Evolutionary conservation across 2,888 invertebrate genomes (phyloP).

Genomic region (Leucoma salicis): DNA sequence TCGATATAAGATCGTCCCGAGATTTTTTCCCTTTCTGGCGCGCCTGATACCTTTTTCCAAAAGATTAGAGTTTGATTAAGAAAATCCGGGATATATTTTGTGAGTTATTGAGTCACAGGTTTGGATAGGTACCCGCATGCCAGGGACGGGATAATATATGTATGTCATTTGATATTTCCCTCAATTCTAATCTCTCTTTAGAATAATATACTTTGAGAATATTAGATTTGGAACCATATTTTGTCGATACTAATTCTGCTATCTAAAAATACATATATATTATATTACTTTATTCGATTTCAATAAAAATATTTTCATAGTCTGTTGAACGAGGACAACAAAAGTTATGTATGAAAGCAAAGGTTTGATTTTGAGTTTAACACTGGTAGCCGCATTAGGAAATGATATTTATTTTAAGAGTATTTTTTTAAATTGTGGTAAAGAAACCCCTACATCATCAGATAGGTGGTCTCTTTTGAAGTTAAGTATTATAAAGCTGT

Average conservation of each 20-base stretch:
- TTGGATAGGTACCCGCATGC: constrained; percentile 8
- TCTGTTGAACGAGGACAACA: no score
- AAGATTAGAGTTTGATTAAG: constrained; percentile 41
- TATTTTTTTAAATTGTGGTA: no score
- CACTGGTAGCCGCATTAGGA: no score
- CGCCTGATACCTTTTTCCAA: constrained; percentile 35
- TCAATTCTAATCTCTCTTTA: not conserved
- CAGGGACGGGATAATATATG: constrained; percentile 4
- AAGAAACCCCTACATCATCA: no score
- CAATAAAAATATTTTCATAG: no score
- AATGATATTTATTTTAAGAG: no score
- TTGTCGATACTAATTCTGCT: not conserved
- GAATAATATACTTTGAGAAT: not conserved
- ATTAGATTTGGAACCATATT: not conserved
- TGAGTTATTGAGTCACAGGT: constrained; percentile 26
- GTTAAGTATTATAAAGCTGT: no score
- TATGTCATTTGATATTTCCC: constrained; percentile 5
- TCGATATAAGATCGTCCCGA: constrained; percentile 39
- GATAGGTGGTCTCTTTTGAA: no score
- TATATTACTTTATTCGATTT: no score
- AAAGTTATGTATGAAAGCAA: no score
- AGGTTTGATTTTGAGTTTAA: no score
- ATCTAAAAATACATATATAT: not conserved
- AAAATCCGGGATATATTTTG: constrained; percentile 31
- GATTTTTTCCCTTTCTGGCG: constrained; percentile 27